A percentile compares a stretch with the other conserved stretches of the same genome.
Evolutionary conservation across 2,113 vertebrate species (phyloP).

Genomic region (Micronycteris hirsuta): DNA sequence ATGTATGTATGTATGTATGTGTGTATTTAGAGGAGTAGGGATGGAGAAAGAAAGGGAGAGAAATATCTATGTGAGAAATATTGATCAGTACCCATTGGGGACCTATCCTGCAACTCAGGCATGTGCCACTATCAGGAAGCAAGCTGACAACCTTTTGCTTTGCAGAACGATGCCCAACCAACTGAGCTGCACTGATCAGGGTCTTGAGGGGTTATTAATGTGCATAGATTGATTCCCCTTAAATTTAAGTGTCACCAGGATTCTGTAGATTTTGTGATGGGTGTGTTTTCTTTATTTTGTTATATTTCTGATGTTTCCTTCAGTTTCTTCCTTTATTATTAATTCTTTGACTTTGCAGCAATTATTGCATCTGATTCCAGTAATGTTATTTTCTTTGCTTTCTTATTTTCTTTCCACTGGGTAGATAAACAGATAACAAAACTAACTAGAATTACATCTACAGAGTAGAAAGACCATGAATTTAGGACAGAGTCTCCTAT

Average conservation of each 20-base stretch:
- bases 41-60: too few species aligned
- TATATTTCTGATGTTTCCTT: not conserved
- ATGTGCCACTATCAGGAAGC: too few species aligned
- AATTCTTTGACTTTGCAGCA: not conserved
- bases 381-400: not conserved
- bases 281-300: not conserved
- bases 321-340: not conserved
- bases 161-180: too few species aligned
- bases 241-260: not conserved
- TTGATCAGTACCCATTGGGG: too few species aligned
- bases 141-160: too few species aligned
- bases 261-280: not conserved
- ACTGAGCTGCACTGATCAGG: too few species aligned
- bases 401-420: constrained; percentile 9
- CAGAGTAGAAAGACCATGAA: not conserved
- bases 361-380: not conserved
- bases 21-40: too few species aligned
- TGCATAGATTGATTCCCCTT: not conserved
- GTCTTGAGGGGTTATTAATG: too few species aligned
- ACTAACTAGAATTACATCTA: not conserved
- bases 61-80: too few species aligned
- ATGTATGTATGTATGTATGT: too few species aligned
- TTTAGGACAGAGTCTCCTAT: not conserved
- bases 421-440: not conserved
- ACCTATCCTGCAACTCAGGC: too few species aligned